These are phyloP conservation scores for Drosophila repleta DNA, from an alignment of 1,140 invertebrate species.

Conservation along the genomic window DNA sequence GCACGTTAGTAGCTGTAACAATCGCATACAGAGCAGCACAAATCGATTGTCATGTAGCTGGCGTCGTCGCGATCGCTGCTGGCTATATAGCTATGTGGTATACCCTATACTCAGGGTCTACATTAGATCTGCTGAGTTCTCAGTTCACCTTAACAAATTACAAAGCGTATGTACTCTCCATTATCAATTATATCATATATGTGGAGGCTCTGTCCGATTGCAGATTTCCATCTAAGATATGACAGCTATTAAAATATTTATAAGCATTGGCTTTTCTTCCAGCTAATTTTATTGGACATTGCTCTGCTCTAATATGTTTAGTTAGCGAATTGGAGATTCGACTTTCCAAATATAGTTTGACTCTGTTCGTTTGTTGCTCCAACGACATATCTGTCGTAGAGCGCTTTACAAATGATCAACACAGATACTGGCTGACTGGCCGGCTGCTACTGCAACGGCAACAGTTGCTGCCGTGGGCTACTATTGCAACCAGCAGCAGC, in stretches of 20 bases:
- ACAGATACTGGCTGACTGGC: conserved; percentile 66
- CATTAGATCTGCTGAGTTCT: neutral
- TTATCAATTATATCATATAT: too few species aligned
- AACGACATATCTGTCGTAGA: conserved; percentile 70
- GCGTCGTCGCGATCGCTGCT: conserved; percentile 32
- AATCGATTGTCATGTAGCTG: conserved; percentile 75
- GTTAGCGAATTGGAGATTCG: conserved; percentile 50
- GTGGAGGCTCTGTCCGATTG: too few species aligned
- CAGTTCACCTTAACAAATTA: neutral
- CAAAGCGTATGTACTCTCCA: too few species aligned
- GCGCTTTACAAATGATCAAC: conserved; percentile 77
- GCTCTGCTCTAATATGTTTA: conserved; percentile 15
- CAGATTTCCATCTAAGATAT: neutral
- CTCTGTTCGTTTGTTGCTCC: conserved; percentile 33
- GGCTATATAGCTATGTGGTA: conserved; percentile 27
- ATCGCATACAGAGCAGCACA: conserved; percentile 69
- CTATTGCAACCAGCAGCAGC: conserved; percentile 36
- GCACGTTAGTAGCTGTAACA: conserved; percentile 73
- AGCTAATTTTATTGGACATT: neutral
- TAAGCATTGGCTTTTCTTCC: neutral
- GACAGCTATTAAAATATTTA: neutral
- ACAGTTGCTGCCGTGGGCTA: conserved; percentile 55
- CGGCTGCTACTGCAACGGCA: conserved; percentile 64
- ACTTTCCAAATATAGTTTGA: conserved; percentile 31
- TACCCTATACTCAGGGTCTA: conserved; percentile 17